A percentile compares a stretch with the other conserved stretches of the same genome.
Conservation (phyloP, 2,797 vertebrate species). For the Sandelia bainsii region DNA sequence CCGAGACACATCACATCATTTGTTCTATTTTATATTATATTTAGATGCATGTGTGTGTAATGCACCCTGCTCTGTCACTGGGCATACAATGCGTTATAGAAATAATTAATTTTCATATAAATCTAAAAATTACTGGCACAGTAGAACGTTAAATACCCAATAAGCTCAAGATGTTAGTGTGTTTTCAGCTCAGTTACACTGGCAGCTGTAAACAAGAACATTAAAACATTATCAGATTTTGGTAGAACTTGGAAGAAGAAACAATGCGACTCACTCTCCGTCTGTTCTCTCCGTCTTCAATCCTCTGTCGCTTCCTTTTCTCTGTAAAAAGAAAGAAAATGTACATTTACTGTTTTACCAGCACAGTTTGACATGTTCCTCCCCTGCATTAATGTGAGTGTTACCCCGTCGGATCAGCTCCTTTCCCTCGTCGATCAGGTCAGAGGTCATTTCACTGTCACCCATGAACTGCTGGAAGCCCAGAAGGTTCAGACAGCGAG, state of each 20-base stretch:
- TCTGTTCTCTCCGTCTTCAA: conserved; percentile 95
- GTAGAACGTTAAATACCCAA: too few relatives aligned
- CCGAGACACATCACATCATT: too few relatives aligned
- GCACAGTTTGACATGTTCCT: neutral
- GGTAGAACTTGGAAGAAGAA: neutral
- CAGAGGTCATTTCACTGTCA: conserved; percentile 96
- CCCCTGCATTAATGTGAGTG: rapidly evolving
- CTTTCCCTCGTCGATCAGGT: conserved; percentile 97
- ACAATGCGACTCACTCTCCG: conserved; percentile 86
- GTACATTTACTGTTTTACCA: neutral
- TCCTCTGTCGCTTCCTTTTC: conserved; percentile 94
- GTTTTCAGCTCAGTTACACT: too few relatives aligned
- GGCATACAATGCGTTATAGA: too few relatives aligned
- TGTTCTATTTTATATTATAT: too few relatives aligned
- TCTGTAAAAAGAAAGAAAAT: conserved; percentile 78
- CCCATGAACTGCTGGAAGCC: conserved; percentile 99
- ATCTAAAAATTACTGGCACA: too few relatives aligned
- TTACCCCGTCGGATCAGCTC: conserved; percentile 94
- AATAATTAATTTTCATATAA: too few relatives aligned
- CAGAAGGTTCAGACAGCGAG: conserved; percentile 95
- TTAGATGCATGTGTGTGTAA: too few relatives aligned
- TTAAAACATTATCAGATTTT: too few relatives aligned
- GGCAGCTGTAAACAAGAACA: too few relatives aligned
- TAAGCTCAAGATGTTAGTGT: too few relatives aligned
- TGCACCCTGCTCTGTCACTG: too few relatives aligned